Evolutionary conservation across 1,140 invertebrate genomes (phyloP).

Genomic region (Zaprionus taronus): DNA sequence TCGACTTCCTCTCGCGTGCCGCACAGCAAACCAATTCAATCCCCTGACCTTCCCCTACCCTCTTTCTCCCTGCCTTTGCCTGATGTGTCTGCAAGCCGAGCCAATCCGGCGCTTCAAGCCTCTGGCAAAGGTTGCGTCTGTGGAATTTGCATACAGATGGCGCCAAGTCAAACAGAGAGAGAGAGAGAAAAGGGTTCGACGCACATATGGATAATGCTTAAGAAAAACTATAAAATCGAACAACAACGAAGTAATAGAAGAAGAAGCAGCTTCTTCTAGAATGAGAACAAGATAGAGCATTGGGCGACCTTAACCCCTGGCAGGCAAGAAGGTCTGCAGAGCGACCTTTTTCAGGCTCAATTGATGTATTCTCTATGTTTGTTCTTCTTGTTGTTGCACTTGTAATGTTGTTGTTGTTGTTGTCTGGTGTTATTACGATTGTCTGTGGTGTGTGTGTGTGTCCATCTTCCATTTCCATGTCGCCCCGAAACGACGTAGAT

Average conservation of each 20-base stretch:
- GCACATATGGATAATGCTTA: conserved; percentile 23
- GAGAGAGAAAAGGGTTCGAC: conserved; percentile 11
- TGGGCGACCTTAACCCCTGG: conserved; percentile 39
- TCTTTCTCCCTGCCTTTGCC: not conserved
- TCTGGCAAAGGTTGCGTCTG: conserved; percentile 4
- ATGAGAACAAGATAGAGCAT: conserved; percentile 14
- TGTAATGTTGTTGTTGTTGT: conserved; percentile 8
- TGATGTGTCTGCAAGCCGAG: not conserved
- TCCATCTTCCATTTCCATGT: conserved; percentile 6
- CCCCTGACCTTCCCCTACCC: too few species aligned
- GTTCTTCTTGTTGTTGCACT: not conserved
- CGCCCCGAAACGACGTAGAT: conserved; percentile 41
- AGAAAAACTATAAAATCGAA: conserved; percentile 46
- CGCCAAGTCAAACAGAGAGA: conserved; percentile 25
- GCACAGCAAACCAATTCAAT: conserved; percentile 7
- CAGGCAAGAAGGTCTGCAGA: not conserved
- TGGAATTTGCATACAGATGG: conserved; percentile 65
- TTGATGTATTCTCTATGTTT: conserved; percentile 23
- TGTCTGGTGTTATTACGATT: not conserved
- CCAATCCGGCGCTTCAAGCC: not conserved
- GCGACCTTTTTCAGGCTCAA: conserved; percentile 32
- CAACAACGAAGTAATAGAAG: conserved; percentile 3
- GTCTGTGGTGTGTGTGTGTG: conserved; percentile 14
- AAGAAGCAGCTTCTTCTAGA: conserved; percentile 19
- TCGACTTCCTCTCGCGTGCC: conserved; percentile 60